Evolutionary conservation across 2,797 vertebrate species (phyloP).

Genomic region (Argentina silus): DNA sequence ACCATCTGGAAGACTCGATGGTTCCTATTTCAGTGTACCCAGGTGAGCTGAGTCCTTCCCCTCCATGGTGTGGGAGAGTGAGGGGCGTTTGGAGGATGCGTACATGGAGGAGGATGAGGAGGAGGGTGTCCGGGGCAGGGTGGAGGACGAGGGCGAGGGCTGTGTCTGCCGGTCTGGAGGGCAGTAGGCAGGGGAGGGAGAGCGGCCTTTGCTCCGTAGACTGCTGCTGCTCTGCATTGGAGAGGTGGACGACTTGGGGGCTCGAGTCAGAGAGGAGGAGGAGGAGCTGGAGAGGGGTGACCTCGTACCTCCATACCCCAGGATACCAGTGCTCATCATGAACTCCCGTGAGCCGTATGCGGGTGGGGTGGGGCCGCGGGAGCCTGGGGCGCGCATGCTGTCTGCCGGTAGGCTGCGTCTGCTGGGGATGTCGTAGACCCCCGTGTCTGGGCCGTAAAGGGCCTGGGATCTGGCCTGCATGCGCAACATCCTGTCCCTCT

Average conservation of each 20-base stretch:
- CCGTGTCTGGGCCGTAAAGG: constrained; percentile 80
- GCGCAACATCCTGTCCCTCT: constrained; percentile 85
- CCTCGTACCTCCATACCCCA: constrained; percentile 85
- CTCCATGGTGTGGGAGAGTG: constrained; percentile 84
- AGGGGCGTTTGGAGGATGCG: constrained; percentile 81
- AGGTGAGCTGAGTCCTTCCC: constrained; percentile 79
- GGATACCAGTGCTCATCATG: constrained; percentile 82
- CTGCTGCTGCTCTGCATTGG: constrained; percentile 90
- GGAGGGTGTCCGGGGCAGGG: constrained; percentile 80
- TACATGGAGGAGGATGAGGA: constrained; percentile 74
- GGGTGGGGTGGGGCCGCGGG: constrained; percentile 76
- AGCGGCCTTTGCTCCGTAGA: constrained; percentile 84
- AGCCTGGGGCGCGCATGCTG: constrained; percentile 63
- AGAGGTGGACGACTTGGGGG: constrained; percentile 86
- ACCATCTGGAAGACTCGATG: constrained; percentile 31
- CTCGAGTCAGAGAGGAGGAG: constrained; percentile 88
- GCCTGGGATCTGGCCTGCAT: constrained; percentile 69
- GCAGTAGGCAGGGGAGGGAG: constrained; percentile 85
- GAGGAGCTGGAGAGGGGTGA: constrained; percentile 85
- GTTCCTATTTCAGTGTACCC: constrained; percentile 60
- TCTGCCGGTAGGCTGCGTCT: constrained; percentile 88
- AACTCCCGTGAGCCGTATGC: constrained; percentile 92
- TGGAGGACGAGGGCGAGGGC: constrained; percentile 73
- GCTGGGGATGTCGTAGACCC: constrained; percentile 89
- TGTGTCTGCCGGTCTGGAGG: constrained; percentile 83